Evolutionary conservation across 2,113 vertebrate genomes (phyloP), one percentile per base, ranked within the genome.

Genomic region (Oceanites oceanicus): DNA sequence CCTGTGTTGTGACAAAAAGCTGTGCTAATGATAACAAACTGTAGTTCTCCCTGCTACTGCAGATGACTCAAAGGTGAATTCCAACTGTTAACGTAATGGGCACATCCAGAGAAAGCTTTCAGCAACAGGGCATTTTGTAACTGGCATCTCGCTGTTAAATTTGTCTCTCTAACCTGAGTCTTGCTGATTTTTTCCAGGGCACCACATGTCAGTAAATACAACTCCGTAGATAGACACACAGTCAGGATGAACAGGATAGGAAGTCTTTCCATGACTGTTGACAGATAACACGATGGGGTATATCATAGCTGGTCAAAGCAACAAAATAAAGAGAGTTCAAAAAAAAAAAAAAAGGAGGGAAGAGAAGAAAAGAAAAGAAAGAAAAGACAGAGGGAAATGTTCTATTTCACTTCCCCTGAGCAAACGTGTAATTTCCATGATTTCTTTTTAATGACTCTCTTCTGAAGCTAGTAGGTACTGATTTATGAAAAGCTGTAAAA

Each of bases 341-440:
- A 22, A 67, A 17, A 25, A 58, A 58, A 38, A 13, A 6, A 7
- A 50, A 8, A 10, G 14, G 11, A 44, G 19, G 9, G 61, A 23
- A 75, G 81, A 50, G 29, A 59, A 94, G 85, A 89, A n/a, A 96
- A 93, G 70, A 91, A 88, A 74, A 95, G 88, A 77, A 96, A 93
- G 70, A 92, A 88, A 74, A 95, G 88, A 77, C 82, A 66, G 80
- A 89, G 92, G 96, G 86, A 96, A 96, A 96, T 95, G 97, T 97
- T 97, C 97, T 97, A 52, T 97, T 96, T 97, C 96, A 38, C 95
- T 98, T 98, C 98, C 99, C 98, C 97, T 98, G 99, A 99, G 99
- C 98, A 99, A 99, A 99, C 98, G 98, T 98, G 98, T 99, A 99
- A 99, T 99, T 99, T 99, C 98, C 98, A 98, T 99, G 99, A 99